Evolutionary conservation across 1,140 invertebrate species (phyloP).

Genomic region (Microplitis mediator): DNA sequence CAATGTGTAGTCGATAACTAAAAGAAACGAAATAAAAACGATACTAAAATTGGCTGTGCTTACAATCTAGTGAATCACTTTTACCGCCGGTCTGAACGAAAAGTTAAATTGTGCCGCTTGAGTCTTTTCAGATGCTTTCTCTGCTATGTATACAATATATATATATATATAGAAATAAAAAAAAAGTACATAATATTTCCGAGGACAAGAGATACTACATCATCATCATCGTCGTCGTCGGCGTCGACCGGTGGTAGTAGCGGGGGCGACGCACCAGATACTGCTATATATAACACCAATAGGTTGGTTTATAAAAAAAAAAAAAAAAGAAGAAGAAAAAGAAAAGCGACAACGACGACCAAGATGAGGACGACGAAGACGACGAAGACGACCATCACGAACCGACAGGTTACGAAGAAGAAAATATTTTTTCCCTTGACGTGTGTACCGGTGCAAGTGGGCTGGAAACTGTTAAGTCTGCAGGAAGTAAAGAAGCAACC

Average conservation of each 20-base stretch:
- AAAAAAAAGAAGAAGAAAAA: too few species aligned
- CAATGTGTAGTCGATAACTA: too few species aligned
- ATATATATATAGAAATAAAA: not conserved
- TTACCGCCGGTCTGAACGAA: not conserved
- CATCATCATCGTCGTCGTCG: not conserved
- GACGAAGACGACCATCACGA: not conserved
- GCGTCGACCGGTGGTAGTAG: too few species aligned
- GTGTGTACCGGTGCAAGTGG: conserved; percentile 27
- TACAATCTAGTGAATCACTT: too few species aligned
- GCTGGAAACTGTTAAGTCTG: conserved; percentile 34
- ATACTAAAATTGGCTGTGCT: too few species aligned
- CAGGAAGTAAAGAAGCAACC: conserved; percentile 28
- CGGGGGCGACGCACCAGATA: too few species aligned
- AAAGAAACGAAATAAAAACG: too few species aligned
- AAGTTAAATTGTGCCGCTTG: not conserved
- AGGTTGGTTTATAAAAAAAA: too few species aligned
- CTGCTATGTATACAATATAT: too few species aligned
- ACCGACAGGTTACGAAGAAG: not conserved
- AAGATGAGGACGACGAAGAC: too few species aligned
- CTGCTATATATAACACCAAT: too few species aligned
- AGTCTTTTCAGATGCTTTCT: not conserved
- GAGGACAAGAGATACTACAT: not conserved
- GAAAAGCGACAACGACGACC: too few species aligned
- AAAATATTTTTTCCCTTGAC: conserved; percentile 24
- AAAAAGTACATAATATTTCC: not conserved